phyloP scores from a whole-genome alignment of 2,888 invertebrate genomes.

The Operophtera brumata region DNA sequence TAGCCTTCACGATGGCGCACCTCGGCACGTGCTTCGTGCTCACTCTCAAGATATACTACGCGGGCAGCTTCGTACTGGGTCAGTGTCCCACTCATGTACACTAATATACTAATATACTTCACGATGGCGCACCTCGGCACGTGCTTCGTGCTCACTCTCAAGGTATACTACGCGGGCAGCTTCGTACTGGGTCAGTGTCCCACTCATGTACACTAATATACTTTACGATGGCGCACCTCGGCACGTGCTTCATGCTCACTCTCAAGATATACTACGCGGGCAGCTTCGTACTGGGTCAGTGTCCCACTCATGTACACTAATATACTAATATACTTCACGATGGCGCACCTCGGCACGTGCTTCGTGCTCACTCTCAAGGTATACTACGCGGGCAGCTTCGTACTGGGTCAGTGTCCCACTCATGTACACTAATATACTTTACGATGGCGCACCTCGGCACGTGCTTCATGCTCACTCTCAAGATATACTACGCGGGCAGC shows the following conservation, averaged over 20 bases:
- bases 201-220: too few relatives aligned
- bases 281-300: slow-evolving; percentile 83
- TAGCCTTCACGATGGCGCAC: slow-evolving; percentile 85
- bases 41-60: slow-evolving; percentile 87
- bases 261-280: slow-evolving; percentile 89
- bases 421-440: too few relatives aligned
- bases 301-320: too few relatives aligned
- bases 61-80: slow-evolving; percentile 86
- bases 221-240: slow-evolving; percentile 86
- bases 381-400: too few relatives aligned
- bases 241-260: slow-evolving; percentile 83
- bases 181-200: too few relatives aligned
- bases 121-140: too few relatives aligned
- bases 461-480: slow-evolving; percentile 84
- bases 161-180: too few relatives aligned
- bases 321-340: not conserved
- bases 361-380: too few relatives aligned
- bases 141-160: too few relatives aligned
- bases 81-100: slow-evolving; percentile 41
- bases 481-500: slow-evolving; percentile 88
- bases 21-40: slow-evolving; percentile 83
- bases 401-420: too few relatives aligned
- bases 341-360: too few relatives aligned
- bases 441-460: slow-evolving; percentile 84
- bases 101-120: not conserved